Evolutionary conservation across 1,140 invertebrate genomes (phyloP).

Genomic region (Lordiphosa stackelbergi): DNA sequence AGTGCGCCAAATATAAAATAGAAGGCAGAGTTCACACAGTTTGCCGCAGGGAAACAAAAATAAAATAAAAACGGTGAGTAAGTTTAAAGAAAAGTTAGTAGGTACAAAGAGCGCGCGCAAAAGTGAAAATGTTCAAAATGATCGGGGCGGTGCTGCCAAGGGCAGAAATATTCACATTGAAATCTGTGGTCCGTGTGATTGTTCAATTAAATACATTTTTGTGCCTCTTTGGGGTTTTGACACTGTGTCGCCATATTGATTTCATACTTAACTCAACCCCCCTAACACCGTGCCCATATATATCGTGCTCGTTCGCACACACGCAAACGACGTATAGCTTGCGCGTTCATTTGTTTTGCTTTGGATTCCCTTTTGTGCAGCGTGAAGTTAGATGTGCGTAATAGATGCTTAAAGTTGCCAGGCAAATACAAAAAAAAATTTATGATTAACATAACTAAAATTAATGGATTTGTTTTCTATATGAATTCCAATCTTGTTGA

Average conservation of each 20-base stretch:
- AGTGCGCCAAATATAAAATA: constrained; percentile 14
- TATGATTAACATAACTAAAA: constrained; percentile 8
- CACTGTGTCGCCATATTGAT: constrained; percentile 68
- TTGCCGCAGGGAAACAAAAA: constrained; percentile 35
- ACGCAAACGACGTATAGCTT: constrained; percentile 25
- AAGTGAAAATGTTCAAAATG: constrained; percentile 13
- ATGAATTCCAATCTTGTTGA: background rate
- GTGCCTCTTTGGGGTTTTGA: constrained; percentile 41
- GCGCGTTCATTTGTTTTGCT: constrained; percentile 66
- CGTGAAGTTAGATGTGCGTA: constrained; percentile 60
- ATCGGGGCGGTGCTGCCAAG: background rate
- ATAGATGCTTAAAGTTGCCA: constrained; percentile 51
- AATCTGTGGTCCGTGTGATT: constrained; percentile 2
- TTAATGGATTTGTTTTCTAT: constrained; percentile 15
- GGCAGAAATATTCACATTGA: too few species aligned
- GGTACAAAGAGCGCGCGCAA: constrained; percentile 48
- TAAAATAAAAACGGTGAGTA: constrained; percentile 51
- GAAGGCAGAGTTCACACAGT: constrained; percentile 18
- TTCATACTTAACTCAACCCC: constrained; percentile 41
- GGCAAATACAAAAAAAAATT: background rate
- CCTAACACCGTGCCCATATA: constrained; percentile 10
- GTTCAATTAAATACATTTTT: constrained; percentile 13
- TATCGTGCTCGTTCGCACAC: constrained; percentile 38
- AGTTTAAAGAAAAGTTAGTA: constrained; percentile 10
- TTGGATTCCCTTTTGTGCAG: constrained; percentile 67